Evolutionary conservation across 1,140 invertebrate species (phyloP), one percentile per base, ranked within the genome.

Genomic region (Bathynomus jamesi): DNA sequence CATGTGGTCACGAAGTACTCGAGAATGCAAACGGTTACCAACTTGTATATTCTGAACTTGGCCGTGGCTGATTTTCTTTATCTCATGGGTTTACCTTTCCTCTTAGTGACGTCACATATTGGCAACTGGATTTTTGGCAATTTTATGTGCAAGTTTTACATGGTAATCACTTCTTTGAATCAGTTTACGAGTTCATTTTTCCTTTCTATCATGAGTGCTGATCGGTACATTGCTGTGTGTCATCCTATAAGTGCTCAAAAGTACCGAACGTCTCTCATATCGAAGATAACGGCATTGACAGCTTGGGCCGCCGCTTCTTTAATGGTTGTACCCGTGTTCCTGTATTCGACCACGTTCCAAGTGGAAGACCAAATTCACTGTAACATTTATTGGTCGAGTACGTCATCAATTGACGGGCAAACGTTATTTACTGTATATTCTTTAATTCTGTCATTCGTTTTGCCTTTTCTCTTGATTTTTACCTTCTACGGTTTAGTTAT

Each of bases 1-100:
- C 97, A 96, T 82, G 95, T 98, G 8, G 93, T 98, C 0, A 80
- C 94, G 17, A 86, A 93, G 3, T 94, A 91, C 82, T 93, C 92
- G 25, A 96, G 96, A 82, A 97, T 97, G 95, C 94, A 97, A 81
- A 97, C 95, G 0, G 94, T 98, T 0, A 97, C 95, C 29, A 97
- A 98, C 79, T 92, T 95, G 85, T 98, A 96, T 82, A 96, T 98
- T 69, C 88, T 98, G 2, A 98, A 97, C 80, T 82, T 98, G 73
- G 95, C 95, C 0, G 89, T 98, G n/a, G 95, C 95, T 0, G 95
- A 98, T 81, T 92, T 96, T 78, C 92, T 92, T 78, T 98, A 97
- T 80, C 85, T 98, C 0, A 90, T 96, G 7, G 94, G 94, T 0
- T 90, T 98, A 73, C 95, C 95, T 0, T 95, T 98, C 79, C 83